phyloP scores from a whole-genome alignment of 2,113 vertebrate species.

The Chelonoidis abingdonii region DNA sequence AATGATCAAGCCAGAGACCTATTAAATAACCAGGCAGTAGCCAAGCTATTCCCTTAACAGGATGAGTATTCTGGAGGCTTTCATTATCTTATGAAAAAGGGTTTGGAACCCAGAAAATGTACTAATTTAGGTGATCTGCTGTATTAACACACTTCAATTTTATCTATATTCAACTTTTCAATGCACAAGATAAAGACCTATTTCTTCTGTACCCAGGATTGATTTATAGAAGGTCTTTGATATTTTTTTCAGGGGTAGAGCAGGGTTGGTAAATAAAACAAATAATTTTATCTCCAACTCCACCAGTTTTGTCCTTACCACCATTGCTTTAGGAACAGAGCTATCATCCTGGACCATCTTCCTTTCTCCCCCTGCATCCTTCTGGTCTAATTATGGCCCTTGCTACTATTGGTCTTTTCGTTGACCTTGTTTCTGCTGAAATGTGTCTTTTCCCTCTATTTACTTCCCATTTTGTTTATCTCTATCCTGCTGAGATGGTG shows the following conservation, averaged over 20 bases:
- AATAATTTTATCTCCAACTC: neutral
- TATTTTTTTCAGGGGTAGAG: neutral
- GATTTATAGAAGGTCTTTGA: neutral
- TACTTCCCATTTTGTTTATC: neutral
- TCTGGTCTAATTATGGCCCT: neutral
- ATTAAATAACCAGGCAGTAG: neutral
- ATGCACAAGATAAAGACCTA: neutral
- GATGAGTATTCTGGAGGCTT: neutral
- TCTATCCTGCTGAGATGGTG: neutral
- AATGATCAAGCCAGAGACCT: neutral
- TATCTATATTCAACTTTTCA: too few relatives aligned
- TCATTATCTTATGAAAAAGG: neutral
- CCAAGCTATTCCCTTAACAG: neutral
- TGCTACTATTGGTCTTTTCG: neutral
- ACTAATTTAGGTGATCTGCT: neutral
- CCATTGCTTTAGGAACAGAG: too few relatives aligned
- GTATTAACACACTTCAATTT: neutral
- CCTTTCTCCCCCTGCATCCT: neutral
- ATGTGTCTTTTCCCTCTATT: neutral
- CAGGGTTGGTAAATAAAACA: neutral
- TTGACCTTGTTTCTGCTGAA: neutral
- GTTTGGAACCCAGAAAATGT: neutral
- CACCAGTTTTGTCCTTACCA: neutral
- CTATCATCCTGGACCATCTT: neutral
- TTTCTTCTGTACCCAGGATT: neutral